Evolutionary conservation across 2,888 invertebrate genomes (phyloP).

Genomic region (Caradrina clavipalpis): DNA sequence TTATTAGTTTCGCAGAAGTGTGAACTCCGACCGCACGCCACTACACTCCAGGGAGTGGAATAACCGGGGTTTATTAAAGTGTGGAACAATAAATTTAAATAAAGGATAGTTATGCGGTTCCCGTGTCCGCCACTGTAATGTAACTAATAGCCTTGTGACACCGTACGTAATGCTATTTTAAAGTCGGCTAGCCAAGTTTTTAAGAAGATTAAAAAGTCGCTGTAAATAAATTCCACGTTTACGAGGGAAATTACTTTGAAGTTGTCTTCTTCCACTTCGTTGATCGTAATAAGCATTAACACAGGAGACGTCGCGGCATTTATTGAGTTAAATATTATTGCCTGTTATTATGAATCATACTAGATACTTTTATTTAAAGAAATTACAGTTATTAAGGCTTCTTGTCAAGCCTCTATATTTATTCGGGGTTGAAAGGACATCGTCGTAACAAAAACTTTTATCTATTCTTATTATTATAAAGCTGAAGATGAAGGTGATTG

Average conservation of each 20-base stretch:
- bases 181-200: constrained; percentile 50
- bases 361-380: too few relatives aligned
- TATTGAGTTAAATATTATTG: neutral
- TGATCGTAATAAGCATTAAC: neutral
- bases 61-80: constrained; percentile 82
- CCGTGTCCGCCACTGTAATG: constrained; percentile 82
- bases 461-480: too few relatives aligned
- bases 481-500: too few relatives aligned
- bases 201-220: constrained; percentile 45
- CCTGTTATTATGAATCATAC: too few relatives aligned
- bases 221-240: constrained; percentile 42
- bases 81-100: constrained; percentile 88
- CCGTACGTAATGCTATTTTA: constrained; percentile 56
- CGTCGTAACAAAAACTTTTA: too few relatives aligned
- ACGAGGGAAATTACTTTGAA: constrained; percentile 15
- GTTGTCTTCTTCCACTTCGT: constrained; percentile 3
- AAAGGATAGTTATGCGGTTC: constrained; percentile 88
- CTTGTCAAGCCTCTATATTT: too few relatives aligned
- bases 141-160: constrained; percentile 73
- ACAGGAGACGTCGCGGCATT: neutral
- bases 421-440: too few relatives aligned
- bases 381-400: too few relatives aligned
- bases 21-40: constrained; percentile 67
- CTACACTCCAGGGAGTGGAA: constrained; percentile 74
- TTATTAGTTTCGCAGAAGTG: constrained; percentile 77